A percentile compares a stretch with the other conserved stretches of the same genome.
These are phyloP conservation scores for Disparrhopalites patrizii DNA, from an alignment of 2,888 invertebrate species.

Conservation along the genomic window DNA sequence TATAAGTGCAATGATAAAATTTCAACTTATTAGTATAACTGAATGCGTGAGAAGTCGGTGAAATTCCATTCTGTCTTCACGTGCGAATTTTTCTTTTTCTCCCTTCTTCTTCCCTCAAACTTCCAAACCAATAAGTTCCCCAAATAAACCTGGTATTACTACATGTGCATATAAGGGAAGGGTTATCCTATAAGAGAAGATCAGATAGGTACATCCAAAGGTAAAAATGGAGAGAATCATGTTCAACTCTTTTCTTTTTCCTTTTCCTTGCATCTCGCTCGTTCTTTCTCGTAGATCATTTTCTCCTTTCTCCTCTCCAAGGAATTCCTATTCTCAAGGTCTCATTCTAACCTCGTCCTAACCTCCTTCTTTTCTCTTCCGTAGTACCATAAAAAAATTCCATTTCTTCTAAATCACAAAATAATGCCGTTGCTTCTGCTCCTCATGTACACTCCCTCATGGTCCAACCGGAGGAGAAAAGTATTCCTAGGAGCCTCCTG, in stretches of 20 bases:
- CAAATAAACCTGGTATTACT: no score
- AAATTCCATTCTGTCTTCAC: constrained; percentile 11
- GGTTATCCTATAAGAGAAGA: no score
- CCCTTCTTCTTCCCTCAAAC: no score
- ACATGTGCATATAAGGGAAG: no score
- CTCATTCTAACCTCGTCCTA: constrained; percentile 30
- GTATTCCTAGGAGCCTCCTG: no score
- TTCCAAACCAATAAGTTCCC: no score
- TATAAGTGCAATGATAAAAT: constrained; percentile 17
- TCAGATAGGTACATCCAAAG: not conserved
- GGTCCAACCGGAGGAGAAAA: no score
- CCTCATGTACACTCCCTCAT: not conserved
- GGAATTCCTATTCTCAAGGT: constrained; percentile 28
- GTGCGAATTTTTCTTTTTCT: constrained; percentile 8
- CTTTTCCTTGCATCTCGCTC: no score
- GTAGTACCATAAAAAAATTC: constrained; percentile 17
- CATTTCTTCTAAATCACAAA: constrained; percentile 25
- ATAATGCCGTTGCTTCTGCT: no score
- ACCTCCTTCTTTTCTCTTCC: constrained; percentile 18
- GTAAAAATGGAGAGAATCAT: constrained; percentile 29
- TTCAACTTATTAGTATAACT: constrained; percentile 17
- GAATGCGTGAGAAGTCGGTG: not conserved
- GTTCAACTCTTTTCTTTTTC: no score
- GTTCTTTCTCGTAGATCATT: constrained; percentile 30
- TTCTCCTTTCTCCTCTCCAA: constrained; percentile 22